Evolutionary conservation across 1,140 invertebrate species (phyloP).

Genomic region (Uloborus diversus): DNA sequence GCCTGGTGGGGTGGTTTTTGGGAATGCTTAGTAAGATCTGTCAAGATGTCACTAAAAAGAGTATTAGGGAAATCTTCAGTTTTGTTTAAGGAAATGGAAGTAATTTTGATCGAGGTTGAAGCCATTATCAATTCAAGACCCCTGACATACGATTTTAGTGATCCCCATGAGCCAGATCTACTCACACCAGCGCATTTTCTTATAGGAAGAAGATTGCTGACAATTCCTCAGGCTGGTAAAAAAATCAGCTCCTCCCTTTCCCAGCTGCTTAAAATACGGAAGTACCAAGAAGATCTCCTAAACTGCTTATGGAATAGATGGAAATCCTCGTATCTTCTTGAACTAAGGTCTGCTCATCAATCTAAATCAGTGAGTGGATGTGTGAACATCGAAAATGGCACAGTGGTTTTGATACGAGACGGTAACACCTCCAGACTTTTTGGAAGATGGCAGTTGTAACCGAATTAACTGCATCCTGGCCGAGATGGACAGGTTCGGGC

Average conservation of each 20-base stretch:
- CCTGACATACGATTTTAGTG: conserved; percentile 59
- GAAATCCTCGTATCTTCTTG: conserved; percentile 10
- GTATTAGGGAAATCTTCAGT: not conserved
- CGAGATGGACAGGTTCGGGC: too few relatives aligned
- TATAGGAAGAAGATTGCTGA: conserved; percentile 13
- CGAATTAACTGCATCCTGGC: too few relatives aligned
- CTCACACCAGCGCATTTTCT: conserved; percentile 61
- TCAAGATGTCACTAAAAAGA: conserved; percentile 24
- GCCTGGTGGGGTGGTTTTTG: conserved; percentile 27
- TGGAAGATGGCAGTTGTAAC: too few relatives aligned
- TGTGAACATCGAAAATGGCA: too few relatives aligned
- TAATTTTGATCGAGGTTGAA: conserved; percentile 58
- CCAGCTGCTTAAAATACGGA: not conserved
- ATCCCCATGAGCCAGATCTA: conserved; percentile 58
- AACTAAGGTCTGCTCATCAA: not conserved
- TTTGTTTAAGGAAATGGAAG: conserved; percentile 32
- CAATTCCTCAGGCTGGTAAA: not conserved
- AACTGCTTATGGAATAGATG: conserved; percentile 3
- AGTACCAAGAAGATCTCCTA: conserved; percentile 9
- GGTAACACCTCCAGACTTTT: too few relatives aligned
- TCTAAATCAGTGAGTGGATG: too few relatives aligned
- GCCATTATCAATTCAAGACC: conserved; percentile 59
- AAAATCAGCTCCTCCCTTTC: not conserved
- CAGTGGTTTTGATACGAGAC: too few relatives aligned
- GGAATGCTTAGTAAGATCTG: not conserved